Percentiles rank a stretch among this genome's conserved stretches.
Conservation (phyloP, 2,888 invertebrate species). For the Pecten maximus region DNA sequence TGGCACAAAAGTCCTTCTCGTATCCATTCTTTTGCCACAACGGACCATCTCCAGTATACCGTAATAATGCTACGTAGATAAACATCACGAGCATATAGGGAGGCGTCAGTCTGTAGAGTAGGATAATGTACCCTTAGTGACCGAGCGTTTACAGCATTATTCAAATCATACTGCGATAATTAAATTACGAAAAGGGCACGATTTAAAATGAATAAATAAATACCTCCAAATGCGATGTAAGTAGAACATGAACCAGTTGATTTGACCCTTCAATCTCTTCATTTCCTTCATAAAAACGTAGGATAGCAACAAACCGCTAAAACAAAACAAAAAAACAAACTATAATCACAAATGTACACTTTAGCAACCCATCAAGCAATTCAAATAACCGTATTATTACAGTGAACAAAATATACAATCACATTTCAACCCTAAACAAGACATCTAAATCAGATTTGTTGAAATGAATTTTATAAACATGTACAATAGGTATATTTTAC, state of each 20-base stretch:
- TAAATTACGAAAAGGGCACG: no score
- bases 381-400: no score
- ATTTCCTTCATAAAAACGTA: constrained; percentile 27
- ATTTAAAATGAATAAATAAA: background rate
- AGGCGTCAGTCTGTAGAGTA: background rate
- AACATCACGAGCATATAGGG: constrained; percentile 2
- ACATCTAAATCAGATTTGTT: no score
- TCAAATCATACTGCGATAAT: no score
- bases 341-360: no score
- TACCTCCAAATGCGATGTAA: background rate
- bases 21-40: background rate
- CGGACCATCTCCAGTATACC: background rate
- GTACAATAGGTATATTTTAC: no score
- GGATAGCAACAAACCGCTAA: background rate
- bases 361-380: no score
- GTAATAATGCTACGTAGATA: background rate
- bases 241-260: constrained; percentile 22
- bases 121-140: background rate
- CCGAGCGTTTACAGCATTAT: no score
- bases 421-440: no score
- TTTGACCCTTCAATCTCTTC: background rate
- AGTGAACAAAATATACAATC: no score
- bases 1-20: background rate
- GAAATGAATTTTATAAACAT: no score
- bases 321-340: background rate